Base-by-base conservation (phyloP, 2,888 invertebrate species). In the Lasioglossum leucozonium region DNA sequence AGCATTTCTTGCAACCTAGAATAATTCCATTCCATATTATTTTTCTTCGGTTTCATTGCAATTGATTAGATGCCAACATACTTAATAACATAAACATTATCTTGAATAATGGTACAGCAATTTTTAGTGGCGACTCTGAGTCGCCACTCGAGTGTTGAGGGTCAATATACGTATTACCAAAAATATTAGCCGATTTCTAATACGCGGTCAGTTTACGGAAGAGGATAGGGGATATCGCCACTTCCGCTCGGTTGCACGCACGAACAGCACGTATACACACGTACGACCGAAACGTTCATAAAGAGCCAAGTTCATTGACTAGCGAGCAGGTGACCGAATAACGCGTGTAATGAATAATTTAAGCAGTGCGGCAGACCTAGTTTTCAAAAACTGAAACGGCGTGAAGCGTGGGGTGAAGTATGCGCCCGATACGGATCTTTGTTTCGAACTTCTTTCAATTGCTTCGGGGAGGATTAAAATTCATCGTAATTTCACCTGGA, bases 401-500 rank as follows among this genome's bases (percentile, higher is more conserved):
- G 58, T 58, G 58, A 58, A 58, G 34, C 67, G 67, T 18, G 67
- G 67, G 37, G n/a, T 62, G 65, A 65, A 34, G 30, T 34, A 65
- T 34, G 65, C 65, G 65, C 22, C 34, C 34, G 34, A 34, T 34
- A 37, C 37, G 67, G 40, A 67, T 37, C 67, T 37, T 1, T 37
- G 26, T n/a, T 40, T 78, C 30, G 42, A 47, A 47, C 16, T 18
- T 37, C n/a, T 69, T 47, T 67, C 26, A 67, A 77, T 77, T 40
- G n/a, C 47, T 26, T 67, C 65, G 47, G 37, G 22, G 22, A 55
- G 1, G 44, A 77, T 62, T 71, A 47, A 71, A 44, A 81, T 77
- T 77, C 77, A 40, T 55, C 0, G 34, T 34, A 81, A 75, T 69
- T 75, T 75, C 55, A 69, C 55, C 37, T 47, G 37, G 40, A 40